Evolutionary conservation across 2,797 vertebrate species (phyloP), one percentile per base, ranked within the genome.

Genomic region (Caiman crocodilus): DNA sequence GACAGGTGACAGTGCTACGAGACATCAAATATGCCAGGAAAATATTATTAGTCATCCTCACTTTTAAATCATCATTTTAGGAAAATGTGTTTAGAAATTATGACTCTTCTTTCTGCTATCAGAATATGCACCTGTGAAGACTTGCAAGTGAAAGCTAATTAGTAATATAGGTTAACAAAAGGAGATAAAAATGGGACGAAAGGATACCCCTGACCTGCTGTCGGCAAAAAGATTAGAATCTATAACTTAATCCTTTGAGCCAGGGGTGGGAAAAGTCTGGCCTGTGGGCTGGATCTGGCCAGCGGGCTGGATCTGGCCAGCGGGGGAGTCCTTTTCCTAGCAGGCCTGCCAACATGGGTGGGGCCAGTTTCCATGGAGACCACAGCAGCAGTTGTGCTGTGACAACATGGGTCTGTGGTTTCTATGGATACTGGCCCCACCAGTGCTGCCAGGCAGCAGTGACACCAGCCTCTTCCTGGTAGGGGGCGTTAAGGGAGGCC

Each of bases 41-140:
- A 56, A 20, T 25, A 10, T 84, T 6, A 63, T 0, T 0, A 5
- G 17, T 28, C 73, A 67, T 76, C 61, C 28, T 84, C 14, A 32
- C 17, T 17, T 65, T 76, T 5, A 25, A 79, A 60, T 71, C 9
- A 60, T 0, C 50, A 25, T 16, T 55, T 30, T 30, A 7, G 79
- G 35, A 82, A 79, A 90, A 67, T 2, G 61, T 4, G 21, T 89
- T 35, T 82, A 30, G 2, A 79, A 85, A 56, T 55, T 25, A 26
- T 32, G 57, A 32, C 6, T 4, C 2, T 89, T 35, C 82, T 17
- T 82, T 64, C n/a, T 23, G 12, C 30, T 67, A 67, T 13, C 32
- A 42, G 32, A 14, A 42, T 42, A 42, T 71, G 12, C 13, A 14
- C 6, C 56, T 74, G 74, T 2, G 67, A 82, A 91, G 55, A 63